Evolutionary conservation across 2,113 vertebrate genomes (phyloP).

Genomic region (Bungarus multicinctus): DNA sequence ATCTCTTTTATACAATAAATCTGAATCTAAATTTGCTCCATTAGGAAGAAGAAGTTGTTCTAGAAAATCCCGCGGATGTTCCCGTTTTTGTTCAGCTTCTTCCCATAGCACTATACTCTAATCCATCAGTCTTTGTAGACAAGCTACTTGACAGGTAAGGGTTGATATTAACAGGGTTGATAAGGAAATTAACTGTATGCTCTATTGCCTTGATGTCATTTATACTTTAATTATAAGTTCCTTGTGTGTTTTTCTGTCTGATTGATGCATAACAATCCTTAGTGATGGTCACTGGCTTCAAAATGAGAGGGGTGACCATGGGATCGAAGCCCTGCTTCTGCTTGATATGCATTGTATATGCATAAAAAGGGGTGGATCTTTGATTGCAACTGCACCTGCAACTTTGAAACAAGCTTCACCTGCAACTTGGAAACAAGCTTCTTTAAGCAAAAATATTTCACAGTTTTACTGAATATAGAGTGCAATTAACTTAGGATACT

Average conservation of each 20-base stretch:
- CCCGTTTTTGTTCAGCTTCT: constrained; percentile 88
- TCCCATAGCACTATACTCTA: constrained; percentile 88
- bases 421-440: not conserved
- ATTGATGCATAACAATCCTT: not conserved
- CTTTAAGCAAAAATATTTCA: not conserved
- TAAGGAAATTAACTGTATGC: not conserved
- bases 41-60: constrained; percentile 88
- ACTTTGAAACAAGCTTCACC: not conserved
- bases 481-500: not conserved
- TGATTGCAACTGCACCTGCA: not conserved
- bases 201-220: not conserved
- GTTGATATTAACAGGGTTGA: not conserved
- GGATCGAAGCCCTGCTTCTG: not conserved
- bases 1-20: constrained; percentile 8
- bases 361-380: not conserved
- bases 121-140: constrained; percentile 83
- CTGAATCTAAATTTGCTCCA: constrained; percentile 34
- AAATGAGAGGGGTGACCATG: not conserved
- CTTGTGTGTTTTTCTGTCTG: not conserved
- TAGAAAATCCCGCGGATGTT: constrained; percentile 91
- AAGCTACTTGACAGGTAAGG: constrained; percentile 85
- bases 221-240: not conserved
- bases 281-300: not conserved
- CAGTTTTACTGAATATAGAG: not conserved
- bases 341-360: not conserved